phyloP scores from a whole-genome alignment of 2,888 invertebrate species.

The Diachrysia chrysitis region DNA sequence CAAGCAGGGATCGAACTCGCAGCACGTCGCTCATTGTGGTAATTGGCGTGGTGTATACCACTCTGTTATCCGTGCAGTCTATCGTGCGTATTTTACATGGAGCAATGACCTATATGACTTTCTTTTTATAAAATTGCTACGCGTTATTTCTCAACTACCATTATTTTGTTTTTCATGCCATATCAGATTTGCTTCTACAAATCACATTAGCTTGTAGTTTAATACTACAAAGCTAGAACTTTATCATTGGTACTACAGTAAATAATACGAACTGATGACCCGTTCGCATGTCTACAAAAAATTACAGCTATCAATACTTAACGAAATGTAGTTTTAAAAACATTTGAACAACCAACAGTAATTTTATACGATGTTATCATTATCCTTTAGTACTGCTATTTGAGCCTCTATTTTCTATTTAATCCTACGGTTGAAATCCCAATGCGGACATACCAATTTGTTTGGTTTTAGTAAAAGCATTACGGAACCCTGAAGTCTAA shows the following conservation, averaged over 20 bases:
- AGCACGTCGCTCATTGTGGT: too few species aligned
- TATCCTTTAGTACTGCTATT: neutral
- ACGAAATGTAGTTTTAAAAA: constrained; percentile 16
- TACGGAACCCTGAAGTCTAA: constrained; percentile 11
- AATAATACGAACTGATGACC: constrained; percentile 18
- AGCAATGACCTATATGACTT: too few species aligned
- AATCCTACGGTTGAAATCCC: neutral
- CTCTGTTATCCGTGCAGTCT: too few species aligned
- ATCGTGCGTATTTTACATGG: too few species aligned
- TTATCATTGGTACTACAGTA: constrained; percentile 2
- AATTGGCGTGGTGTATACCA: too few species aligned
- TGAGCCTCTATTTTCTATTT: neutral
- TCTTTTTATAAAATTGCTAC: too few species aligned
- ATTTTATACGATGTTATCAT: constrained; percentile 15
- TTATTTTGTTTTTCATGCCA: too few species aligned
- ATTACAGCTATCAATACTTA: constrained; percentile 14
- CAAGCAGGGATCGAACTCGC: too few species aligned
- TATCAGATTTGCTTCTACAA: too few species aligned
- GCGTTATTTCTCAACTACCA: too few species aligned
- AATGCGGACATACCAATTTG: constrained; percentile 12
- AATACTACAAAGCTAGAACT: neutral
- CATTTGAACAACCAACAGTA: constrained; percentile 1
- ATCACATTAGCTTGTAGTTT: neutral
- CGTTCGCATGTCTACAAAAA: constrained; percentile 23
- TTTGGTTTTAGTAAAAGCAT: constrained; percentile 19